A percentile compares a stretch with the other conserved stretches of the same genome.
Evolutionary conservation across 2,113 vertebrate genomes (phyloP).

Genomic region (Dolichallabes microphthalmus): DNA sequence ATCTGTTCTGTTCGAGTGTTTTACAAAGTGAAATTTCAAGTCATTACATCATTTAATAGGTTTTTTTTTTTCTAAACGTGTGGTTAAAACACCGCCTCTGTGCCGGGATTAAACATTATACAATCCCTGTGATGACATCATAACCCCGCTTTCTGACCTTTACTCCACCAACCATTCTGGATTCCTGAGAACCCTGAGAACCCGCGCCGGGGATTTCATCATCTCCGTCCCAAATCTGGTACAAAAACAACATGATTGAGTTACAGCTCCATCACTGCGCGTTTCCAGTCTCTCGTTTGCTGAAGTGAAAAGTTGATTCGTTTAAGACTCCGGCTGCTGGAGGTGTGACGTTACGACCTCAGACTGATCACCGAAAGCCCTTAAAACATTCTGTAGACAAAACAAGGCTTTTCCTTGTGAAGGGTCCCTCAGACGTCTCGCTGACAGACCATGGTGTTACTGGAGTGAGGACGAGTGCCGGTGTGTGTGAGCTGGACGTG

Average conservation of each 20-base stretch:
- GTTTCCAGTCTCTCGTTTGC: no score
- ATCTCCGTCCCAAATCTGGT: background rate
- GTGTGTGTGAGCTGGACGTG: background rate
- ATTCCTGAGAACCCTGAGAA: background rate
- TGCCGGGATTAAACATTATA: background rate
- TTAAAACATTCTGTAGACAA: background rate
- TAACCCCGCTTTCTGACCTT: background rate
- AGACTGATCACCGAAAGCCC: background rate
- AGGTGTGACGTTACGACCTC: background rate
- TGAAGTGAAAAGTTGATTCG: background rate
- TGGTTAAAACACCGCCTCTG: background rate
- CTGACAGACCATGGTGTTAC: background rate
- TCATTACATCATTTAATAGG: background rate
- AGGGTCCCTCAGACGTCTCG: background rate
- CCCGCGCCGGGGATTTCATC: background rate
- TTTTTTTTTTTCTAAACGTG: background rate
- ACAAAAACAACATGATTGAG: background rate
- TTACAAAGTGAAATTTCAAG: background rate
- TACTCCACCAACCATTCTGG: background rate
- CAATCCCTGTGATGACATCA: background rate
- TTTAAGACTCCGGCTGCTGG: background rate
- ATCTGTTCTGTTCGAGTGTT: background rate
- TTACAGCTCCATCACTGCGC: no score
- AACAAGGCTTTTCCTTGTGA: background rate
- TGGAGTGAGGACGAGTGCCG: background rate